Base-by-base conservation (phyloP, 2,797 vertebrate genomes). In the Phoxinus dragarum region DNA sequence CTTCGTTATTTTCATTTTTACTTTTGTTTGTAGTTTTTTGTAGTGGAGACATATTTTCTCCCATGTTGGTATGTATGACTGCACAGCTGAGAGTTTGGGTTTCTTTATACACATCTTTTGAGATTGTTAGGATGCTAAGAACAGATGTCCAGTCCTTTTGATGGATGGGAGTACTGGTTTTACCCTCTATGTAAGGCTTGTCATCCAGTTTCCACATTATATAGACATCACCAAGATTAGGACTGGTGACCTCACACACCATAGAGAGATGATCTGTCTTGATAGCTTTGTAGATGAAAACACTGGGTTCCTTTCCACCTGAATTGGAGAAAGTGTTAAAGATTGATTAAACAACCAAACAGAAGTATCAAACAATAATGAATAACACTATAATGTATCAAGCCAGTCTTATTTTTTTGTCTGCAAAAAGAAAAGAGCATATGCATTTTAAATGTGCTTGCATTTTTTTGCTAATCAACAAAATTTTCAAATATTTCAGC, bases 171-270 rank as follows among this genome's bases (percentile, higher is more conserved):
- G 19, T 31, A 79, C 19, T 80, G 27, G 12, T 31, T 49, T 0
- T 17, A 16, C 23, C 42, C 36, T 85, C 77, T 17, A 0, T 38
- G 59, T 64, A 54, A 6, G 3, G 0, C 5, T 7, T 0, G 0
- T 2, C 0, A 34, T 3, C 6, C 40, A n/a, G 21, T 12, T 1
- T 85, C 84, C 77, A 85, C 68, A 85, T 85, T 2, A 85, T 27
- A 40, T 80, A 85, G 3, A 85, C 77, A 67, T 80, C 44, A 1
- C 77, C 69, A 21, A 74, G 77, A 21, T 40, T 34, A 80, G 23
- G 3, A 9, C 31, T 52, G 44, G 10, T 74, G 56, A 85, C 54
- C 68, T 80, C 77, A 80, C 84, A 80, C 42, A 79, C 66, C 4
- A 14, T 31, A 44, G 76, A 72, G n/a, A 80, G 12, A 21, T 38